Base-by-base conservation (phyloP, 2,113 vertebrate species). In the Pseudopodoces humilis region DNA sequence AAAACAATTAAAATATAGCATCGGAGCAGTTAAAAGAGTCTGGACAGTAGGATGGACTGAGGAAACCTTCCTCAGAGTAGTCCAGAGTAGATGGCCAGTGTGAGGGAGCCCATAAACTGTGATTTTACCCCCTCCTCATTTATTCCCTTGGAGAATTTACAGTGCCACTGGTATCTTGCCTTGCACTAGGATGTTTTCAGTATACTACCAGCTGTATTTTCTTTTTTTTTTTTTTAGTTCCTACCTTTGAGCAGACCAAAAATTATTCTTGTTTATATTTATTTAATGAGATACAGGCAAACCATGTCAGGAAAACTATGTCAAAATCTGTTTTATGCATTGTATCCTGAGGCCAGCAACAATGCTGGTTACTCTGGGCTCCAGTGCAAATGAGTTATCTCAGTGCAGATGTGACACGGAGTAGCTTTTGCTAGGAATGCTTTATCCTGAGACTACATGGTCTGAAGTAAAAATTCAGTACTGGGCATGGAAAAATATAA, bases 261-360 rank as follows among this genome's bases (percentile, higher is more conserved):
- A 76, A 43, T 44, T 2, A 59, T 60, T 85, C 60, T 58, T 86
- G 19, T 55, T 85, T 80, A 52, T 47, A 63, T 82, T 91, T 85
- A 44, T 83, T 84, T 85, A 92, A 92, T 77, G 46, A 88, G 59
- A 76, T 50, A 27, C 33, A 85, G 55, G 44, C 68, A 93, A 93
- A 43, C 11, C 31, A 62, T 59, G 52, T 70, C 76, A 81, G 52
- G 19, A 89, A 91, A 92, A 46, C 52, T 88, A 49, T 85, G 79
- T 63, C 35, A 65, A 85, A 87, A 44, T 59, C 31, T 80, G 33
- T 81, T 91, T 93, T 93, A 19, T 77, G 33, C 24, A 25, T 31
- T 33, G 17, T 59, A 33, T 44, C 71, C 59, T 49, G 47, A 86
- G 60, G 55, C 55, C 50, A 88, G 43, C 27, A 83, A 44, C 39